phyloP scores from a whole-genome alignment of 2,113 vertebrate species.

The Xyrauchen texanus region DNA sequence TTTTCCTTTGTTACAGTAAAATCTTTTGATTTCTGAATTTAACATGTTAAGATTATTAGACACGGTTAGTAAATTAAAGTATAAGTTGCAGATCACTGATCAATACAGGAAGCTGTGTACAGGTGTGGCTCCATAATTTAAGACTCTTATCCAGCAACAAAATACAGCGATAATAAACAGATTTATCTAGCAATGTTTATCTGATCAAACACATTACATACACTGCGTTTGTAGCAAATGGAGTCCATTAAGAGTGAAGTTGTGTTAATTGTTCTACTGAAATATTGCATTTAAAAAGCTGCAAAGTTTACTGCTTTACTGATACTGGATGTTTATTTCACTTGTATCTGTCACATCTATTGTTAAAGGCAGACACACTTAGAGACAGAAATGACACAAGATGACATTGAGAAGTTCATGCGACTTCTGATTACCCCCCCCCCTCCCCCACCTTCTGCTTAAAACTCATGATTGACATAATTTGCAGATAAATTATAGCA shows the following conservation, averaged over 20 bases:
- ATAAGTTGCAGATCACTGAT: no score
- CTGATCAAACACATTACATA: neutral
- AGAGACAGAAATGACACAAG: neutral
- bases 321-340: slow-evolving; percentile 20
- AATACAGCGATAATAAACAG: slow-evolving; percentile 1
- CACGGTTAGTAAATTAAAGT: neutral
- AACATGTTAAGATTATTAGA: neutral
- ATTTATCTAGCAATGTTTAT: neutral
- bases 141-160: neutral
- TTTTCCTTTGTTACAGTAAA: neutral
- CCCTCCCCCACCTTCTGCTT: neutral
- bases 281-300: neutral
- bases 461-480: neutral
- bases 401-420: slow-evolving; percentile 24
- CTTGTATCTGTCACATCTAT: slow-evolving; percentile 6
- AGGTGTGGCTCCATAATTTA: neutral
- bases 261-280: neutral
- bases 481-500: neutral
- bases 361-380: slow-evolving; percentile 22
- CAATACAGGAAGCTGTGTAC: neutral
- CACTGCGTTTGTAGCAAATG: neutral
- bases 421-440: neutral
- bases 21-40: neutral
- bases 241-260: neutral
- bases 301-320: neutral